Evolutionary conservation across 2,113 vertebrate species (phyloP).

Genomic region (Barnardius zonarius): DNA sequence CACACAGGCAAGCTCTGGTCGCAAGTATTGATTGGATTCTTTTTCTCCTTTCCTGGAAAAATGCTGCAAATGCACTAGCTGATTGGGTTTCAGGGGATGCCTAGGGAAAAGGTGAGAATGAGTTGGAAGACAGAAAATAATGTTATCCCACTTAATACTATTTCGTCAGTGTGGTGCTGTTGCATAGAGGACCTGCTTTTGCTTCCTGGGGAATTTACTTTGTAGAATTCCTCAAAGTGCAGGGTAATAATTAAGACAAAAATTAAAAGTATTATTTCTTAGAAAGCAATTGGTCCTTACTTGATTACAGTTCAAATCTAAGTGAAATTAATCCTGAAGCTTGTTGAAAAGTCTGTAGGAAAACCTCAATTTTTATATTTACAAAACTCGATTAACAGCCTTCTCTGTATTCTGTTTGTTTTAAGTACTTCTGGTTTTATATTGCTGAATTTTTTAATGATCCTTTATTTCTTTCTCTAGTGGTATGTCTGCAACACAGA

Average conservation of each 20-base stretch:
- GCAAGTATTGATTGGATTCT: background rate
- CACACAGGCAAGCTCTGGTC: background rate
- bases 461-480: constrained; percentile 70
- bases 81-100: background rate
- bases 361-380: background rate
- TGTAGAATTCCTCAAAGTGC: background rate
- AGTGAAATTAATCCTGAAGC: background rate
- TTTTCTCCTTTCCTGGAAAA: background rate
- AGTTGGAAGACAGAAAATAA: background rate
- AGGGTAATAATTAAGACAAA: background rate
- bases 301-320: background rate
- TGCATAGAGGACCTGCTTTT: background rate
- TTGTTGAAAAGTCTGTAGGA: background rate
- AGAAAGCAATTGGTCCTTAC: background rate
- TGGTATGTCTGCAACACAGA: constrained; percentile 91
- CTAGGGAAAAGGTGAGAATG: background rate
- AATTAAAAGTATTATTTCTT: background rate
- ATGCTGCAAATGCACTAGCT: background rate
- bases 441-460: background rate
- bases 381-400: background rate
- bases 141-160: background rate
- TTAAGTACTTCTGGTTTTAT: background rate
- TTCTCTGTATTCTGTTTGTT: background rate
- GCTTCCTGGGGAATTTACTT: background rate
- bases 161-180: background rate